These are phyloP conservation scores for Ctenodactylus gundi DNA, from an alignment of 2,113 vertebrate genomes.

Conservation along the genomic window DNA sequence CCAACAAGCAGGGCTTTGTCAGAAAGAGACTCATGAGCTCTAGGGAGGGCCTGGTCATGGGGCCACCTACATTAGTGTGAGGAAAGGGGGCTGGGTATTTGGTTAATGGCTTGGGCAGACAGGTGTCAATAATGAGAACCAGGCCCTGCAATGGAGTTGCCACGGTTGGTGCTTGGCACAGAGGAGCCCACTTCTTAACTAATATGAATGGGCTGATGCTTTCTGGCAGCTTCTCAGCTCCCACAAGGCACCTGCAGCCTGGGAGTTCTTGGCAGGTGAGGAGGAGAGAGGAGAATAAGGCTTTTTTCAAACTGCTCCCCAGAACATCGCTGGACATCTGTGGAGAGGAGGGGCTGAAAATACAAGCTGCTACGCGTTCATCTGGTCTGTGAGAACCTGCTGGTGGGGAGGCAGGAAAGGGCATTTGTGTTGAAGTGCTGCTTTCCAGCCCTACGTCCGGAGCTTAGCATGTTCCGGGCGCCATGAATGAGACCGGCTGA, in stretches of 20 bases:
- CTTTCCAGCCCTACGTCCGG: neutral
- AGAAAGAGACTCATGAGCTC: neutral
- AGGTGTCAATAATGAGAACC: neutral
- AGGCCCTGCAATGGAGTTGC: neutral
- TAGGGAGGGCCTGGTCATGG: neutral
- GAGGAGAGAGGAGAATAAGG: constrained; percentile 6
- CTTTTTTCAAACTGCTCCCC: constrained; percentile 24
- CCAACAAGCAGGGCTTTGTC: neutral
- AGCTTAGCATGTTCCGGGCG: constrained; percentile 42
- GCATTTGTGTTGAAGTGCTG: constrained; percentile 7
- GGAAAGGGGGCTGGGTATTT: neutral
- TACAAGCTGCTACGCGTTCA: neutral
- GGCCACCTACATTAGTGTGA: neutral
- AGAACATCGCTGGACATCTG: neutral
- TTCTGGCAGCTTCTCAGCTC: neutral
- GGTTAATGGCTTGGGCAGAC: neutral
- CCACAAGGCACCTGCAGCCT: constrained; percentile 34
- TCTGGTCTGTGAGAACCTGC: neutral
- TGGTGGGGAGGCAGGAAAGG: neutral
- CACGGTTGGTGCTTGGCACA: constrained; percentile 22
- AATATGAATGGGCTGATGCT: neutral
- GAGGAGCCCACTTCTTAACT: neutral
- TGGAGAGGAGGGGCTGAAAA: neutral
- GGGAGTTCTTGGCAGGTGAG: constrained; percentile 61
- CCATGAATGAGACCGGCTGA: neutral